Percentiles rank a stretch among this genome's conserved stretches.
Conservation (phyloP, 2,113 vertebrate species). For the Diphyllodes magnificus region DNA sequence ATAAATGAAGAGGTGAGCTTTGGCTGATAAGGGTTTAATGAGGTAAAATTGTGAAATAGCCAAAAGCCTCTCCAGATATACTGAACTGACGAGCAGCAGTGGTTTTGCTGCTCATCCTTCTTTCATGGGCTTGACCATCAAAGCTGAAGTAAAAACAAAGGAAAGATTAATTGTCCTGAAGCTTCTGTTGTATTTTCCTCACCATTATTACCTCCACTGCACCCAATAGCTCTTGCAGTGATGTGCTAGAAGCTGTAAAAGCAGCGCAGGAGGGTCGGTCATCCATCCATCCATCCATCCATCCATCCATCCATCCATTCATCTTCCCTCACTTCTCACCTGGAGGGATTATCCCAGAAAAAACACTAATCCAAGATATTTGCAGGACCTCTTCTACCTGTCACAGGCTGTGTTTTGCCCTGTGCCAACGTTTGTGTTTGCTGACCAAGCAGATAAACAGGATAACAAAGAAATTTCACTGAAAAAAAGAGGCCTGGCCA, state of each 20-base stretch:
- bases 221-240: neutral
- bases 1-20: conserved; percentile 4
- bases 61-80: neutral
- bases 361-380: neutral
- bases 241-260: neutral
- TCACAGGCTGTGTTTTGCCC: accelerated
- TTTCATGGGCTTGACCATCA: neutral
- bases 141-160: neutral
- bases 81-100: neutral
- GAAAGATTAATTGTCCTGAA: neutral
- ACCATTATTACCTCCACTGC: too few relatives aligned
- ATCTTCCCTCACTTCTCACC: neutral
- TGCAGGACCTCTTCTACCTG: neutral
- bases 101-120: neutral
- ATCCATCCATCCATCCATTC: neutral
- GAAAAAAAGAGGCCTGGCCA: neutral
- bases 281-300: neutral
- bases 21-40: neutral
- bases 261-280: neutral
- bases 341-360: neutral
- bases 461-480: neutral
- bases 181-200: neutral
- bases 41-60: neutral
- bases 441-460: neutral
- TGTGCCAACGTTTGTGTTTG: neutral